Evolutionary conservation across 1,140 invertebrate species (phyloP).

Genomic region (Probaryconus sp.): DNA sequence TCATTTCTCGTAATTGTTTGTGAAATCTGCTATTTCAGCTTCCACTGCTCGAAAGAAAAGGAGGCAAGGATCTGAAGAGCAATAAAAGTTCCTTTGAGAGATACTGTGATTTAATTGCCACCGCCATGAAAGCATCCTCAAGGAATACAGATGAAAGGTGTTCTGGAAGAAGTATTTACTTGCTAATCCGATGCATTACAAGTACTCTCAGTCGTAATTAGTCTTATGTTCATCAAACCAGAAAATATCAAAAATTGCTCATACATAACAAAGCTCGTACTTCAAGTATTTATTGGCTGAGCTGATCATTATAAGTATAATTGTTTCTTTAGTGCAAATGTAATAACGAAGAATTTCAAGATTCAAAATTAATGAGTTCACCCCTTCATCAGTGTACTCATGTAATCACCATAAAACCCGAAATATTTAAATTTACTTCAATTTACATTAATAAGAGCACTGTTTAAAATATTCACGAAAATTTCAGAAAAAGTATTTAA

Average conservation of each 20-base stretch:
- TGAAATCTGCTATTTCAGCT: slow-evolving; percentile 54
- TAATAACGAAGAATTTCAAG: no score
- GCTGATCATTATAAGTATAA: not conserved
- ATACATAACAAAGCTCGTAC: slow-evolving; percentile 7
- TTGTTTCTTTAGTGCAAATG: no score
- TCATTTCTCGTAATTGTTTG: slow-evolving; percentile 54
- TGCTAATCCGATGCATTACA: slow-evolving; percentile 55
- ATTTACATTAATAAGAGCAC: no score
- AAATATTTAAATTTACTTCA: no score
- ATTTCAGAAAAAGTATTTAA: no score
- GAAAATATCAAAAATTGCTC: slow-evolving; percentile 29
- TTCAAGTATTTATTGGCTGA: not conserved
- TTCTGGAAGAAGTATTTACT: slow-evolving; percentile 55
- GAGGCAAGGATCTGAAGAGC: slow-evolving; percentile 54
- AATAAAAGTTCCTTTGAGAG: slow-evolving; percentile 62
- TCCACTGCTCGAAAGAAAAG: slow-evolving; percentile 49
- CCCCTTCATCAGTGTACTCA: no score
- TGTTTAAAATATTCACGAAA: no score
- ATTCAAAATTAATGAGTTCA: no score
- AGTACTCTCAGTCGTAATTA: slow-evolving; percentile 45
- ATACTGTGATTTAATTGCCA: slow-evolving; percentile 62
- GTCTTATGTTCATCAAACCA: slow-evolving; percentile 28
- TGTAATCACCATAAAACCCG: no score
- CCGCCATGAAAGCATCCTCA: slow-evolving; percentile 56
- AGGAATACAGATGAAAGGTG: slow-evolving; percentile 61